Conservation (phyloP, 35 echinoderm and acorn worm species). For the Apostichopus japonicus region DNA sequence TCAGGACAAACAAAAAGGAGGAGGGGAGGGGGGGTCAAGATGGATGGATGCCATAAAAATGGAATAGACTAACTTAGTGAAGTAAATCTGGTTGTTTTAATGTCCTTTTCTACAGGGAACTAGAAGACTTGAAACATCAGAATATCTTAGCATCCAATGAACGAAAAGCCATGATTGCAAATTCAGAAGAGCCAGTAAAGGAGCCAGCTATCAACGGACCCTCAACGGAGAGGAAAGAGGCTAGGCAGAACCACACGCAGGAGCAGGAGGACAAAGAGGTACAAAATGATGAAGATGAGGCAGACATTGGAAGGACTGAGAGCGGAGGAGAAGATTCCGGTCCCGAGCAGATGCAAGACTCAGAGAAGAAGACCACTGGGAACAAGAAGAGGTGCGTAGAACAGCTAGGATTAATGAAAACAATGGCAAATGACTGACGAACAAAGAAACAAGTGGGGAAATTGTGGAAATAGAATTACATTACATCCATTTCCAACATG, state of each 20-base stretch:
- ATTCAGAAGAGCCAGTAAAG: not conserved
- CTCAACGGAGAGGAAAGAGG: not conserved
- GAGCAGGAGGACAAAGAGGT: conserved; percentile 1
- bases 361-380: not conserved
- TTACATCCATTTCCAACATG: no score
- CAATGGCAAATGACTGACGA: not conserved
- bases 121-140: conserved; percentile 40
- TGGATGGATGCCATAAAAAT: no score
- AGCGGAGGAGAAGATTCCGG: conserved; percentile 50
- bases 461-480: no score
- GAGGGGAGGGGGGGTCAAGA: no score
- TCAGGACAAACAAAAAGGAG: no score
- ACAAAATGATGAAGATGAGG: conserved; percentile 20
- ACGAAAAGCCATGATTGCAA: not conserved
- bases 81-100: not conserved
- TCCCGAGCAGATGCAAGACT: conserved; percentile 6
- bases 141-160: not conserved
- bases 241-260: not conserved
- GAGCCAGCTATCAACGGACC: no score
- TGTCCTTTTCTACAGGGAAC: conserved; percentile 35
- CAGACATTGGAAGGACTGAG: conserved; percentile 53
- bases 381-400: conserved; percentile 47
- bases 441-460: not conserved
- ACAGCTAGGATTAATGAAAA: not conserved
- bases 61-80: not conserved